Base-by-base conservation (phyloP, 2,888 invertebrate species). In the Sinotaia quadrata region DNA sequence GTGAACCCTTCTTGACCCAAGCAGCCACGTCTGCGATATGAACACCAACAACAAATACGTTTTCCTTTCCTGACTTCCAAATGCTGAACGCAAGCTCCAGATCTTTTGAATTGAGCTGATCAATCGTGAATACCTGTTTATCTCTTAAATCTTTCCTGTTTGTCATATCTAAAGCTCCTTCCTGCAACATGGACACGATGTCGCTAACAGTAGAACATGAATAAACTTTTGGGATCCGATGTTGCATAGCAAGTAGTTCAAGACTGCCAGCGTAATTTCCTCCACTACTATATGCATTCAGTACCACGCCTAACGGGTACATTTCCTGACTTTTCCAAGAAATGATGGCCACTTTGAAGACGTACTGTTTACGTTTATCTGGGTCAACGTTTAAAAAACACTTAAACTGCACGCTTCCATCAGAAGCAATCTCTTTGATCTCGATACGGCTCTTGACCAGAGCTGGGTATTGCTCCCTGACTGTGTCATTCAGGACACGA, bases 1-100 rank as follows among this genome's bases (percentile, higher is more conserved):
- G 73, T 34, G 71, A 68, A 34, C 72, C 76, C 36, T 74, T 71
- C 34, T 65, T 33, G 2, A 81, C 71, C 57, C 59, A 71, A 2
- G 68, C 60, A 10, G 75, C 66, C 15, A 80, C 81, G 72, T 81
- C 81, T 29, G 81, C 76, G 58, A 81, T 79, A 65, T 80, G 79
- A 4, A 81, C 76, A 7, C 78, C 78, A 2, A 80, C 75, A 27
- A 60, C 65, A 33, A 49, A 78, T 3, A 67, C 69, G 7, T 34
- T 65, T 10, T 68, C 54, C 31, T 58, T 60, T n/a, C n/a, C n/a
- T n/a, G n/a, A n/a, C 4, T 60, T 47, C n/a, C 67, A 67, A 8
- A 79, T 52, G 67, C 77, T 78, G 5, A 80, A 56, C 3, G 78
- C 80, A 71, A 79, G 78, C 56, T 81, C 80, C 21, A 80, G 61